Percentiles rank a stretch among this genome's conserved stretches.
phyloP scores from a whole-genome alignment of 1,140 invertebrate species.

The Bombus soroeensis region DNA sequence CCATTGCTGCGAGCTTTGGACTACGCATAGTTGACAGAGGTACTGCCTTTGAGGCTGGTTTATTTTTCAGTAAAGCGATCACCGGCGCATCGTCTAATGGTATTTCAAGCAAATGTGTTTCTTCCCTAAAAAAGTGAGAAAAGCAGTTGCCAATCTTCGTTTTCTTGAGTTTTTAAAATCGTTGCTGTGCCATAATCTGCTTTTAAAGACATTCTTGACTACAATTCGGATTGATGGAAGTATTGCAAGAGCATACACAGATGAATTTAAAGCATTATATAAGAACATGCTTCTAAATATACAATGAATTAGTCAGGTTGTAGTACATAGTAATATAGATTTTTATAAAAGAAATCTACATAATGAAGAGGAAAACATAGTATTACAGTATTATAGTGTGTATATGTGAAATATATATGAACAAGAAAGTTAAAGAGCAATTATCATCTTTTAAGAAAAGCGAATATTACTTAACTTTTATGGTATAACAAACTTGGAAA shows the following conservation, averaged over 20 bases:
- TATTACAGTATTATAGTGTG: not conserved
- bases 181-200: constrained; percentile 34
- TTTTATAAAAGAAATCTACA: not conserved
- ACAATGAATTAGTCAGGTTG: constrained; percentile 7
- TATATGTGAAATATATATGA: not conserved
- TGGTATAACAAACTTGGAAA: not conserved
- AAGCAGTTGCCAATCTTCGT: constrained; percentile 52
- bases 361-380: not conserved
- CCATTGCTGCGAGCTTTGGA: constrained; percentile 80
- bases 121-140: constrained; percentile 74
- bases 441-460: not conserved
- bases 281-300: constrained; percentile 38
- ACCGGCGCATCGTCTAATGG: constrained; percentile 48
- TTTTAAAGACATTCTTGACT: constrained; percentile 31
- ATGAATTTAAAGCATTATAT: constrained; percentile 37
- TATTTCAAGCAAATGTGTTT: constrained; percentile 75
- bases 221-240: constrained; percentile 36
- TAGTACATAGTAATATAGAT: not conserved
- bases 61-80: constrained; percentile 48
- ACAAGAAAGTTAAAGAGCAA: not conserved
- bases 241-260: constrained; percentile 27
- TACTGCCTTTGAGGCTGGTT: constrained; percentile 67
- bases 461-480: not conserved
- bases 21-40: constrained; percentile 76
- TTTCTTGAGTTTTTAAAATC: constrained; percentile 38